phyloP scores from a whole-genome alignment of 2,888 invertebrate genomes.

The Oconnorella tubifera region DNA sequence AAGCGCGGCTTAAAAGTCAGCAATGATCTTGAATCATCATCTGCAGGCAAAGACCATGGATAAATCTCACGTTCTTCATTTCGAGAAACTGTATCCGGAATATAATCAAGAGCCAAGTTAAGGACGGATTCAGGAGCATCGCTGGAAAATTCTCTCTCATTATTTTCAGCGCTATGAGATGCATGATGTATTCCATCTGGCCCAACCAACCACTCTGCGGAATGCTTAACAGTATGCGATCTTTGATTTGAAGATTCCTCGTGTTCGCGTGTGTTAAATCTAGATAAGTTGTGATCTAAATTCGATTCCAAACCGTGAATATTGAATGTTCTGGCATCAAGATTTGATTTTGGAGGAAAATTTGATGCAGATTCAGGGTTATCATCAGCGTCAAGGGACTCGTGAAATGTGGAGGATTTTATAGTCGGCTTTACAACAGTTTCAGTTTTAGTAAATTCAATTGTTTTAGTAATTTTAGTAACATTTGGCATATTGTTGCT shows the following conservation, averaged over 20 bases:
- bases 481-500: conserved; percentile 15
- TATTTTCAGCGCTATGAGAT: not conserved
- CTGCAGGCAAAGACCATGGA: not conserved
- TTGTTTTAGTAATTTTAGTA: conserved; percentile 20
- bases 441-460: conserved; percentile 21
- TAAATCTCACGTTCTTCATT: not conserved
- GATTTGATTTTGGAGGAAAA: too few species aligned
- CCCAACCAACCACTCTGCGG: not conserved
- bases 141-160: not conserved
- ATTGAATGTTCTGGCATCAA: too few species aligned
- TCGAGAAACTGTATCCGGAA: not conserved
- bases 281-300: too few species aligned
- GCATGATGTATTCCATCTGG: not conserved
- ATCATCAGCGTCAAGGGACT: conserved; percentile 4
- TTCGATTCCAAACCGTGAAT: too few species aligned
- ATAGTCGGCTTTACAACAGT: conserved; percentile 10
- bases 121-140: not conserved
- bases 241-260: not conserved
- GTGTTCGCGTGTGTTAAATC: not conserved
- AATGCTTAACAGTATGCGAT: not conserved
- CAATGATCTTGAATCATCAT: not conserved
- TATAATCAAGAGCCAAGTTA: not conserved
- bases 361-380: not conserved
- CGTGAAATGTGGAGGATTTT: conserved; percentile 7
- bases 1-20: conserved; percentile 10